Conservation (phyloP, 2,113 vertebrate genomes). For the Lipophrys pholis region DNA sequence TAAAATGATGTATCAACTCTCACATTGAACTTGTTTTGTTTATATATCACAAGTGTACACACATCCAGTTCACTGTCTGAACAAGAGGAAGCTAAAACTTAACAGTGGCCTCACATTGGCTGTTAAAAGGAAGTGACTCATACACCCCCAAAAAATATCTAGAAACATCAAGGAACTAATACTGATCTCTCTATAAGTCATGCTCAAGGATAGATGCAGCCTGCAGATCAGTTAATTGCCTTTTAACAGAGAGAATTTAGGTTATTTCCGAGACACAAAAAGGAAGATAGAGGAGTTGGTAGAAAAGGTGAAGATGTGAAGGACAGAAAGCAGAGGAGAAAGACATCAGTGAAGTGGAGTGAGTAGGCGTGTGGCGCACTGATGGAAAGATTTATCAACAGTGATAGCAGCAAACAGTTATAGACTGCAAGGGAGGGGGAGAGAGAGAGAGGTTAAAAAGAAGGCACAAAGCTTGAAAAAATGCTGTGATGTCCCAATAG, state of each 20-base stretch:
- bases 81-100: not conserved
- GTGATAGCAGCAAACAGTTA: constrained; percentile 28
- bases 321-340: not conserved
- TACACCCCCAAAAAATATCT: not conserved
- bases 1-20: constrained; percentile 3
- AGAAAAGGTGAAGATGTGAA: not conserved
- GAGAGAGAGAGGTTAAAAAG: no score
- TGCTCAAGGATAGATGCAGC: not conserved
- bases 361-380: not conserved
- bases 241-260: not conserved
- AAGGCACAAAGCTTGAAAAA: no score
- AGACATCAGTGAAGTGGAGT: constrained; percentile 15
- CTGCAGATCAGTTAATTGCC: not conserved
- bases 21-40: not conserved
- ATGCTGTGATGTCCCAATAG: no score
- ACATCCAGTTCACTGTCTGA: not conserved
- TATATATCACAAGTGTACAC: not conserved
- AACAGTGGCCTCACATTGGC: not conserved
- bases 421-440: constrained; percentile 21
- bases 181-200: not conserved
- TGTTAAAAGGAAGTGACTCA: not conserved
- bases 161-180: not conserved
- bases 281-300: constrained; percentile 3
- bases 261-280: not conserved
- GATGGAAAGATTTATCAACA: constrained; percentile 27